A percentile compares a stretch with the other conserved stretches of the same genome.
phyloP scores from a whole-genome alignment of 2,797 vertebrate genomes.

The Molothrus ater region DNA sequence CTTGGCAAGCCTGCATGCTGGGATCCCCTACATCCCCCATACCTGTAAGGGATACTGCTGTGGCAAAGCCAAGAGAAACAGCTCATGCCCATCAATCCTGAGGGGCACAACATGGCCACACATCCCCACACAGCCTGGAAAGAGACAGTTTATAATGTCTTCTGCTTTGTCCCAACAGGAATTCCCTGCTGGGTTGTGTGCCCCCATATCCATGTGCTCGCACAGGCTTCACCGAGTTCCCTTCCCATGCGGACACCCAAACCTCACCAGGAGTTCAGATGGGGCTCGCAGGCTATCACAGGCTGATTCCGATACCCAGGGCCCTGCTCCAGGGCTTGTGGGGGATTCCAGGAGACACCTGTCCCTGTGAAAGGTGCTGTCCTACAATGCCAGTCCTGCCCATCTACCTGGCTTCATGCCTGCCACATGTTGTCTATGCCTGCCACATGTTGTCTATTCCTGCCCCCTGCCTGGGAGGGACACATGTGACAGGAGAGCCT shows the following conservation, averaged over 20 bases:
- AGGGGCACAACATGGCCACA: background rate
- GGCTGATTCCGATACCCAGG: background rate
- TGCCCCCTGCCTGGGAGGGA: background rate
- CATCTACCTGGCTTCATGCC: fast-evolving
- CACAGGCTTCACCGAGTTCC: background rate
- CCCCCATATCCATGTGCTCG: fast-evolving
- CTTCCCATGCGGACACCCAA: background rate
- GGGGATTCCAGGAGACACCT: background rate
- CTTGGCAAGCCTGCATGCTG: background rate
- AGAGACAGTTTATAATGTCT: background rate
- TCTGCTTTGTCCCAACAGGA: background rate
- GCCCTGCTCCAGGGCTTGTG: fast-evolving
- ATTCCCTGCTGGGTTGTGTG: background rate
- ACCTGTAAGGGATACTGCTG: background rate
- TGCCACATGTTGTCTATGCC: background rate
- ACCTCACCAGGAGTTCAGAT: background rate
- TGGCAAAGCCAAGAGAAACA: background rate
- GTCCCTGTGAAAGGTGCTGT: background rate
- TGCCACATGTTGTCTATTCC: background rate
- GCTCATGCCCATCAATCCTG: background rate
- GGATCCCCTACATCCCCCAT: background rate
- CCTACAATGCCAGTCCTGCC: background rate
- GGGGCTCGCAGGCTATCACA: background rate
- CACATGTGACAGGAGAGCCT: background rate
- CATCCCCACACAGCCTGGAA: background rate